Evolutionary conservation across 2,888 invertebrate species (phyloP).

Genomic region (Drosophila testacea): DNA sequence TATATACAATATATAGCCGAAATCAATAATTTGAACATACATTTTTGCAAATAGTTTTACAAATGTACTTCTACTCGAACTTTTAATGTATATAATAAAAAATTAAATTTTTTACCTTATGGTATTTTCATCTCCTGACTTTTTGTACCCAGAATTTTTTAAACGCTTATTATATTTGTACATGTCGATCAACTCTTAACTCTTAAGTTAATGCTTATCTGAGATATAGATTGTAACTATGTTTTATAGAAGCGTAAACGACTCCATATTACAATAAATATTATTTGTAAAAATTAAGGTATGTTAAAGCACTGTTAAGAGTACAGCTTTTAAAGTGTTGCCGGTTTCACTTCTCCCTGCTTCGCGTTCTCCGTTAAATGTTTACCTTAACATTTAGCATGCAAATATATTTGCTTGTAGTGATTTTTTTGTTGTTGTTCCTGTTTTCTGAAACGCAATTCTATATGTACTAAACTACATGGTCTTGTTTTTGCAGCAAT

Average conservation of each 20-base stretch:
- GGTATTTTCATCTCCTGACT: too few species aligned
- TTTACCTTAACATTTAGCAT: constrained; percentile 53
- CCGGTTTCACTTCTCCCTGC: constrained; percentile 18
- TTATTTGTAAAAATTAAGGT: too few species aligned
- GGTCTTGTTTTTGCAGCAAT: not conserved
- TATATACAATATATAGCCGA: not conserved
- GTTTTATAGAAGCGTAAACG: not conserved
- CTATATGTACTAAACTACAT: not conserved
- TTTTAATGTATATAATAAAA: too few species aligned
- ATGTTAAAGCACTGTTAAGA: not conserved
- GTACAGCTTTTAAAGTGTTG: constrained; percentile 9
- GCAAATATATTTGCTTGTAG: constrained; percentile 36
- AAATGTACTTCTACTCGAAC: too few species aligned
- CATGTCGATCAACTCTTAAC: too few species aligned
- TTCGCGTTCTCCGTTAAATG: constrained; percentile 19
- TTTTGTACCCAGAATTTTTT: too few species aligned
- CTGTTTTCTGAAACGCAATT: constrained; percentile 40
- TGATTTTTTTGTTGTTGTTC: constrained; percentile 24
- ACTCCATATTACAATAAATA: too few species aligned
- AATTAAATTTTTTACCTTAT: too few species aligned
- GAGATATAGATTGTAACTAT: not conserved
- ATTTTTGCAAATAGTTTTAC: not conserved
- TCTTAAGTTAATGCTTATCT: too few species aligned
- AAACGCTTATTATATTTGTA: too few species aligned
- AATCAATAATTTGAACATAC: constrained; percentile 8